phyloP scores from a whole-genome alignment of 2,113 vertebrate species.

The Phyllopteryx taeniolatus region DNA sequence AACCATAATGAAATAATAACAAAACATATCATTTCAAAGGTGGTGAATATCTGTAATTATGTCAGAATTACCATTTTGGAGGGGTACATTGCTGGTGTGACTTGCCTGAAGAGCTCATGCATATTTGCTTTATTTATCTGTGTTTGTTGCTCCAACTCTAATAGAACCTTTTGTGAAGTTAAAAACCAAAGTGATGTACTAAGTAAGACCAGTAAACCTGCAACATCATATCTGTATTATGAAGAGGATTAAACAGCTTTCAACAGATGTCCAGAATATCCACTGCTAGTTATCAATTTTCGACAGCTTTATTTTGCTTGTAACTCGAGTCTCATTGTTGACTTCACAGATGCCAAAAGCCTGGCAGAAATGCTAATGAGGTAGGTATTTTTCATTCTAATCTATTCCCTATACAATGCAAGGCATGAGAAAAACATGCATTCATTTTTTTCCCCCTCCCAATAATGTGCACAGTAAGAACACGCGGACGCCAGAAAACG shows the following conservation, averaged over 20 bases:
- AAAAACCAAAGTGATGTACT: no score
- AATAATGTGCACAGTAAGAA: conserved; percentile 83
- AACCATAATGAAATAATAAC: no score
- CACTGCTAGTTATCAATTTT: background rate
- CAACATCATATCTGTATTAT: background rate
- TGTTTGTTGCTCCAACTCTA: no score
- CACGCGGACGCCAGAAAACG: conserved; percentile 91
- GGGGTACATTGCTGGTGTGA: no score
- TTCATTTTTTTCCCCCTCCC: conserved; percentile 34
- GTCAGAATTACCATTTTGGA: no score
- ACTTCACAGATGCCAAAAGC: conserved; percentile 94
- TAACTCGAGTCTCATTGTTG: conserved; percentile 67
- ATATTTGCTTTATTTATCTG: no score
- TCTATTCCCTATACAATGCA: conserved; percentile 45
- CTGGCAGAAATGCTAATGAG: conserved; percentile 99
- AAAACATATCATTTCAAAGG: no score
- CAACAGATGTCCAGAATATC: background rate
- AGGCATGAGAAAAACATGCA: conserved; percentile 14
- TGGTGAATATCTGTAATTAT: no score
- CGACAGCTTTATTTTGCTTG: conserved; percentile 32
- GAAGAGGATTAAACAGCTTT: background rate
- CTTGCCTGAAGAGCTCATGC: no score
- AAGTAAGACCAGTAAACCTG: background rate
- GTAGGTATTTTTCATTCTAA: conserved; percentile 74
- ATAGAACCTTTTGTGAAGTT: no score